Percentiles rank a stretch among this genome's conserved stretches.
Evolutionary conservation across 2,797 vertebrate species (phyloP).

Genomic region (Chlorospingus flavigularis): DNA sequence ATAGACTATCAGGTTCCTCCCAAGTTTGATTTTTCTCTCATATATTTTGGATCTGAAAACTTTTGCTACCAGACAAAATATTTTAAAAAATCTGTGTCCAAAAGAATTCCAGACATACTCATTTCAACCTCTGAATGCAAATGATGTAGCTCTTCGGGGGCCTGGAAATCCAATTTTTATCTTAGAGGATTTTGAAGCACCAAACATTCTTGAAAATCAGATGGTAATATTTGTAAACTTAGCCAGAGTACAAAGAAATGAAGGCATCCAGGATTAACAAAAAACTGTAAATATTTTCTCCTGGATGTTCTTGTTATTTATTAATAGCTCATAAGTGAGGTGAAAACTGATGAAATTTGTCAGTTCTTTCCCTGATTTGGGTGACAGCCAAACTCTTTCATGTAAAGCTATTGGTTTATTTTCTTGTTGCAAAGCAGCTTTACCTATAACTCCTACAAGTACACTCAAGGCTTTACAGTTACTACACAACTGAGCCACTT

Average conservation of each 20-base stretch:
- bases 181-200: neutral
- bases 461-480: neutral
- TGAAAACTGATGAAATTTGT: neutral
- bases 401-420: neutral
- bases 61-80: neutral
- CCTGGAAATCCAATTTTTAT: neutral
- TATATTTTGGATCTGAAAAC: neutral
- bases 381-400: neutral
- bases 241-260: neutral
- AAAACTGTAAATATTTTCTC: neutral
- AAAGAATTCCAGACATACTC: neutral
- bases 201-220: neutral
- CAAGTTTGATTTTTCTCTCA: neutral
- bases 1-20: neutral
- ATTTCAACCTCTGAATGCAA: neutral
- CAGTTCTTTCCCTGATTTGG: neutral
- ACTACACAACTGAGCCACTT: neutral
- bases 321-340: neutral
- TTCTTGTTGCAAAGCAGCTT: neutral
- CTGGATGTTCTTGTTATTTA: neutral
- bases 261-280: neutral
- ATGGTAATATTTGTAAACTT: neutral
- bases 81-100: neutral
- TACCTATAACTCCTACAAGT: neutral
- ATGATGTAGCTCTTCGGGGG: accelerated